These are phyloP conservation scores for Drosophila orosa DNA, from an alignment of 1,140 invertebrate genomes.

Conservation along the genomic window DNA sequence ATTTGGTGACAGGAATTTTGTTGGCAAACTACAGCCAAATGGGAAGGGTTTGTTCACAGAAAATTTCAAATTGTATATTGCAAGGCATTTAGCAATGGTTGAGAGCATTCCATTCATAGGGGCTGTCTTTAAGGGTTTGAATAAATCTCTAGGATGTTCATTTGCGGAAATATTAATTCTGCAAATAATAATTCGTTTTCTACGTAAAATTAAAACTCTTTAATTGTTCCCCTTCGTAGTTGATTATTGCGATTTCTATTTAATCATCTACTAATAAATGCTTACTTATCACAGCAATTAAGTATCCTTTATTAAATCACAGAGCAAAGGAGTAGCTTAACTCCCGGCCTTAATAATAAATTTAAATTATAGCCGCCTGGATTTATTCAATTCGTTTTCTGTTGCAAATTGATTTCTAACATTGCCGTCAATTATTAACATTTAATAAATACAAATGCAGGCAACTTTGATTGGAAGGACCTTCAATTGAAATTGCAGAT, in stretches of 20 bases:
- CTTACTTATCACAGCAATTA: neutral
- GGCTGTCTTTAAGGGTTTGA: neutral
- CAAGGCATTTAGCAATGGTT: neutral
- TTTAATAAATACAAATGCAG: constrained; percentile 22
- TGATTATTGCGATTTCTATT: too few species aligned
- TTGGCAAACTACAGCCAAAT: constrained; percentile 10
- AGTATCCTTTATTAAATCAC: neutral
- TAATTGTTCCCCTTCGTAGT: neutral
- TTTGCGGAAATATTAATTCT: neutral
- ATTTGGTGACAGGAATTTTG: constrained; percentile 36
- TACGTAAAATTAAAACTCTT: neutral
- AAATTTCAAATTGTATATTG: constrained; percentile 7
- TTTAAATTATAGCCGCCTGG: neutral
- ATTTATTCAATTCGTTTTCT: neutral
- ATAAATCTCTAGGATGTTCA: neutral
- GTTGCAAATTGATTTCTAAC: constrained; percentile 6
- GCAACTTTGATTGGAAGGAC: constrained; percentile 23
- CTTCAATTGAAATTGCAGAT: constrained; percentile 39
- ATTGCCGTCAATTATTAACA: neutral
- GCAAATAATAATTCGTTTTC: too few species aligned
- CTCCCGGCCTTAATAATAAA: neutral
- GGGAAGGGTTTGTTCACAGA: neutral
- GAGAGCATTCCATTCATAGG: constrained; percentile 1
- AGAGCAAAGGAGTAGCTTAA: neutral
- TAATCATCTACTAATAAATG: neutral